Conservation (phyloP, 2,888 invertebrate genomes). For the Geotrupes spiniger region DNA sequence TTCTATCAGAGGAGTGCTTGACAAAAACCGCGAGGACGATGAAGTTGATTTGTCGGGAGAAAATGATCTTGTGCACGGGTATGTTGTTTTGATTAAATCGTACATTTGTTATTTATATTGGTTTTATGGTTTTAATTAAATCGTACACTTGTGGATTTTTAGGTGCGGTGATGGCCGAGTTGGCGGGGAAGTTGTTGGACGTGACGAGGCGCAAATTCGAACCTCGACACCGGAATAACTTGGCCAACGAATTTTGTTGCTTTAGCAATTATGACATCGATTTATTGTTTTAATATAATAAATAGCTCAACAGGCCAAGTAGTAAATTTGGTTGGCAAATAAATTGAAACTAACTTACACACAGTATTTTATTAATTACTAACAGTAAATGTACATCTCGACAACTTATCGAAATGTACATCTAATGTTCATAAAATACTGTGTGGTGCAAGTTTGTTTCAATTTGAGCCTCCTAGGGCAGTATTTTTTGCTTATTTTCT, state of each 20-base stretch:
- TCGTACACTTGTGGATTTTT: slow-evolving; percentile 37
- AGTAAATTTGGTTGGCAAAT: too few relatives aligned
- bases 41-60: slow-evolving; percentile 65
- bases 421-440: too few relatives aligned
- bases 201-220: slow-evolving; percentile 67
- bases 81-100: slow-evolving; percentile 24
- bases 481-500: too few relatives aligned
- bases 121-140: too few relatives aligned
- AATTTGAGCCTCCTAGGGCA: too few relatives aligned
- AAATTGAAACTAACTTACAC: neutral
- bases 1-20: slow-evolving; percentile 89
- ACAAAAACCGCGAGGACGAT: slow-evolving; percentile 78
- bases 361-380: neutral
- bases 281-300: slow-evolving; percentile 19
- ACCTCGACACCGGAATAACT: slow-evolving; percentile 83
- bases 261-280: slow-evolving; percentile 84
- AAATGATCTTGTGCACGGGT: slow-evolving; percentile 87
- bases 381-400: too few relatives aligned
- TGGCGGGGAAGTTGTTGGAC: slow-evolving; percentile 62
- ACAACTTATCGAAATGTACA: too few relatives aligned
- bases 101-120: slow-evolving; percentile 2
- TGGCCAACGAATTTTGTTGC: slow-evolving; percentile 91
- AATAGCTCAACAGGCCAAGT: too few relatives aligned
- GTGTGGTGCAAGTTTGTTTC: too few relatives aligned
- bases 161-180: slow-evolving; percentile 75